These are phyloP conservation scores for Trogon melanurus DNA, from an alignment of 2,113 vertebrate species.

Conservation along the genomic window DNA sequence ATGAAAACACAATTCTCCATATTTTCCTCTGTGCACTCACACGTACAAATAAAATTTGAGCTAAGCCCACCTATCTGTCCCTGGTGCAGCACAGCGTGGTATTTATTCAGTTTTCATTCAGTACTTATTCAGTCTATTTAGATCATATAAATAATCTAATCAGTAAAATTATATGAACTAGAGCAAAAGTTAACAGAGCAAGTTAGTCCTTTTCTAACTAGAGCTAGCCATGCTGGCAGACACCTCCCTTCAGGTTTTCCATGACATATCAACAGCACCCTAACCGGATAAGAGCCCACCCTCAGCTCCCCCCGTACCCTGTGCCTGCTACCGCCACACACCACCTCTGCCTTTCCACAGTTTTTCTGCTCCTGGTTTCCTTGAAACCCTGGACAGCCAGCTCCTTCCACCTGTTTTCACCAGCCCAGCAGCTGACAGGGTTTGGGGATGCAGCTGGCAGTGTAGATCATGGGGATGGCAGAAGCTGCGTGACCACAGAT, in stretches of 20 bases:
- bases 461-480: not conserved
- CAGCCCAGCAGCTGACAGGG: not conserved
- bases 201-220: not conserved
- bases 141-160: not conserved
- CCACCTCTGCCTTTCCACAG: not conserved
- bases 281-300: not conserved
- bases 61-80: not conserved
- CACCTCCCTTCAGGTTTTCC: not conserved
- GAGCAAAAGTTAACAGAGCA: not conserved
- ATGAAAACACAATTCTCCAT: not conserved
- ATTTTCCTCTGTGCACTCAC: not conserved
- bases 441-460: not conserved
- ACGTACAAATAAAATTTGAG: not conserved
- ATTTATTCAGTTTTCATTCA: not conserved
- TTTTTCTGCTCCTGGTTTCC: not conserved
- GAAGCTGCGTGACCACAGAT: not conserved
- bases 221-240: not conserved
- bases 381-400: rapidly evolving
- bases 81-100: not conserved
- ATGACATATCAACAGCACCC: too few species aligned
- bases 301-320: not conserved
- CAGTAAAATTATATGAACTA: not conserved
- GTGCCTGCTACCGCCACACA: not conserved
- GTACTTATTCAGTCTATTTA: not conserved
- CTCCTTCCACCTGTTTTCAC: not conserved